Evolutionary conservation across 2,797 vertebrate species (phyloP).

Genomic region (Coregonus suidteri): DNA sequence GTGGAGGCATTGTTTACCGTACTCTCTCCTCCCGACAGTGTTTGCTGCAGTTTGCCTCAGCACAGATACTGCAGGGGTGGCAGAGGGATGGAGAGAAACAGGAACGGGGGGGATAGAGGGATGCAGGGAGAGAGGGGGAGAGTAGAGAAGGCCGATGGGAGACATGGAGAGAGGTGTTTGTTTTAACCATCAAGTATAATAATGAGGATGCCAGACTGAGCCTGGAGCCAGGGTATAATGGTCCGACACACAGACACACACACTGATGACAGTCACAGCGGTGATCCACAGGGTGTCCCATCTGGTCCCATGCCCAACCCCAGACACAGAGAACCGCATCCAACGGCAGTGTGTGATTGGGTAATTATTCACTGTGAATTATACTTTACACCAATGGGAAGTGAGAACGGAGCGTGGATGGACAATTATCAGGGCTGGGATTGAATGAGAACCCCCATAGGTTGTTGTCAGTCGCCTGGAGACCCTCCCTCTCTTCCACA

Average conservation of each 20-base stretch:
- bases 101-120: background rate
- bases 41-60: slow-evolving; percentile 43
- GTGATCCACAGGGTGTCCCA: slow-evolving; percentile 46
- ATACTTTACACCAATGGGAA: slow-evolving; percentile 67
- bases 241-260: background rate
- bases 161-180: slow-evolving; percentile 43
- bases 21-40: background rate
- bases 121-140: background rate
- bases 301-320: slow-evolving; percentile 60
- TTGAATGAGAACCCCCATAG: slow-evolving; percentile 38
- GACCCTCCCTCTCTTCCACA: slow-evolving; percentile 6
- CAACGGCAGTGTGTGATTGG: slow-evolving; percentile 61
- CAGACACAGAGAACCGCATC: no score
- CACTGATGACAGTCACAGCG: no score
- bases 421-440: slow-evolving; percentile 59
- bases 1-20: slow-evolving; percentile 26
- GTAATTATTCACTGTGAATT: slow-evolving; percentile 76
- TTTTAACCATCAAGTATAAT: slow-evolving; percentile 37
- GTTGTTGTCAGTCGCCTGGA: slow-evolving; percentile 49
- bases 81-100: slow-evolving; percentile 9
- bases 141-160: slow-evolving; percentile 6
- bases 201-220: slow-evolving; percentile 42
- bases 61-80: slow-evolving; percentile 32
- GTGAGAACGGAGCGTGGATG: slow-evolving; percentile 58
- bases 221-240: slow-evolving; percentile 39